Evolutionary conservation across 2,113 vertebrate species (phyloP).

Genomic region (Thymallus thymallus): DNA sequence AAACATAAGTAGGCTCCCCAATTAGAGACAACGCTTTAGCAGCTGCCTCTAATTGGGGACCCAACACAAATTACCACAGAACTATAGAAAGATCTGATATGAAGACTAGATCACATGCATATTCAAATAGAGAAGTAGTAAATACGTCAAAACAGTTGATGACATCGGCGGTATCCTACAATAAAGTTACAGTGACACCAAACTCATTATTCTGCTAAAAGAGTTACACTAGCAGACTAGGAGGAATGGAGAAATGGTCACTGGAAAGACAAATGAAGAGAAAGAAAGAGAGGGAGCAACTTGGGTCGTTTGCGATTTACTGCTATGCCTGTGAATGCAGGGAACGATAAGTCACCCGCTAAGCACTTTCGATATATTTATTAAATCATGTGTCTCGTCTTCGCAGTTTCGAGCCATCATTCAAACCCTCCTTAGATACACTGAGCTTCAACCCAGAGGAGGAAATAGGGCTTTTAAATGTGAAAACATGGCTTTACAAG

Average conservation of each 20-base stretch:
- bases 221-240: conserved; percentile 18
- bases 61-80: too few species aligned
- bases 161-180: conserved; percentile 15
- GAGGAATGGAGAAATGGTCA: conserved; percentile 15
- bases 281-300: conserved; percentile 16
- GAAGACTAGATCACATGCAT: too few species aligned
- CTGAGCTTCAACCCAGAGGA: conserved; percentile 8
- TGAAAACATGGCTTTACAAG: neutral
- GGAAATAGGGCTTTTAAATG: conserved; percentile 15
- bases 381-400: conserved; percentile 46
- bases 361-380: conserved; percentile 53
- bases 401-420: conserved; percentile 35
- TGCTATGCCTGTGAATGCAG: conserved; percentile 47
- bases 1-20: too few species aligned
- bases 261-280: conserved; percentile 44
- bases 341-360: conserved; percentile 52
- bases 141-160: conserved; percentile 8
- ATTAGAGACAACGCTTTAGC: too few species aligned
- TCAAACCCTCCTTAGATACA: conserved; percentile 43
- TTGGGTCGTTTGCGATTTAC: conserved; percentile 54
- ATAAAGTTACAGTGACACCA: neutral
- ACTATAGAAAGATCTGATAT: too few species aligned
- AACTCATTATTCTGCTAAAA: conserved; percentile 29
- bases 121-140: neutral
- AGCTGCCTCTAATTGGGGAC: too few species aligned